A percentile compares a stretch with the other conserved stretches of the same genome.
These are phyloP conservation scores for Ianthella basta DNA, from an alignment of 37 sponge, comb jelly and placozoan genomes.

Conservation along the genomic window DNA sequence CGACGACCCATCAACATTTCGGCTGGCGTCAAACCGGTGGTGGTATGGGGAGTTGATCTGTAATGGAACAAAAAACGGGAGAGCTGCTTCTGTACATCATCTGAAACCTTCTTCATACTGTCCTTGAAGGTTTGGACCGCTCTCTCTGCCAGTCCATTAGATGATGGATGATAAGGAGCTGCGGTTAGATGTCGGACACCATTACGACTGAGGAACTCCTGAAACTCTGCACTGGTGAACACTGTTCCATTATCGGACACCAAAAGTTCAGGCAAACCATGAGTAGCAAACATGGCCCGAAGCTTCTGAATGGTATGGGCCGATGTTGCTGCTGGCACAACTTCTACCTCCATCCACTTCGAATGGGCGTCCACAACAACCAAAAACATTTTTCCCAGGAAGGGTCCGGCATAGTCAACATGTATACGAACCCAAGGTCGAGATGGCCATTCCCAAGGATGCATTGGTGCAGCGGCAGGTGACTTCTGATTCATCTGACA, in stretches of 20 bases:
- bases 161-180: constrained; percentile 40
- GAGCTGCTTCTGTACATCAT: background rate
- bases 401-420: constrained; percentile 24
- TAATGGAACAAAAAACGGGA: constrained; percentile 34
- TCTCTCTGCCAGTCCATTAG: constrained; percentile 44
- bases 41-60: constrained; percentile 33
- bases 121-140: constrained; percentile 34
- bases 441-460: constrained; percentile 33
- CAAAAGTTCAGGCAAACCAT: constrained; percentile 27
- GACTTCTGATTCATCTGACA: background rate
- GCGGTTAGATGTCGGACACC: constrained; percentile 25
- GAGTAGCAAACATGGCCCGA: constrained; percentile 27
- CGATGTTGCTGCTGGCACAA: constrained; percentile 31
- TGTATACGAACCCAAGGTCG: constrained; percentile 20
- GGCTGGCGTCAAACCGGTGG: constrained; percentile 28
- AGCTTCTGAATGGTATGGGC: constrained; percentile 25
- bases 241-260: constrained; percentile 31
- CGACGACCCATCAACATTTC: constrained; percentile 44
- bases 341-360: constrained; percentile 36
- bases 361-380: constrained; percentile 32
- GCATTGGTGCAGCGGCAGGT: background rate
- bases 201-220: constrained; percentile 12
- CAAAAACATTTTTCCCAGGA: constrained; percentile 21
- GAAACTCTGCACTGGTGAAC: constrained; percentile 31
- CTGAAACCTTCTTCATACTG: background rate